Evolutionary conservation across 2,888 invertebrate species (phyloP), one percentile per base, ranked within the genome.

Genomic region (Acleris holmiana): DNA sequence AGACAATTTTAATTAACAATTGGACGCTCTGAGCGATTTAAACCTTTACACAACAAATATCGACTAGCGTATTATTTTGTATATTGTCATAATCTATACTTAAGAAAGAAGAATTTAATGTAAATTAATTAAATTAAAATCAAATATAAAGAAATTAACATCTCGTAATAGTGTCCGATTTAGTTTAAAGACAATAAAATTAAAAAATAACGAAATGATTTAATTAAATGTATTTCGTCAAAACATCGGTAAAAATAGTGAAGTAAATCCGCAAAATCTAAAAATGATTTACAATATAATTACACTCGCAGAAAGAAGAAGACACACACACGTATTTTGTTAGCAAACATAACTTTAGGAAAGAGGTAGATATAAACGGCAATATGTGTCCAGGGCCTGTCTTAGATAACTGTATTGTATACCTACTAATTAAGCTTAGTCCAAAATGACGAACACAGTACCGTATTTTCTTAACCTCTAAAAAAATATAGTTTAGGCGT

Each of bases 21-120:
- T 65, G 65, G 55, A 65, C 65, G 65, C 65, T 59, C 65, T 60
- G 60, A 59, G 65, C 65, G 65, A 65, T 49, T 55, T 51, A 41
- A n/a, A n/a, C 19, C 23, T 55, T 55, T 55, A 49, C 60, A 60
- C 55, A 60, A 40, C 50, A 50, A 60, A 55, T 60, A 65, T 60
- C 21, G 53, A 51, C 23, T 49, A n/a, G 40, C 47, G 54, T 59
- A 59, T 60, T n/a, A n/a, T n/a, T n/a, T 55, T 50, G 60, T 65
- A 65, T 65, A 65, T 65, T 65, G 65, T 65, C 65, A 55, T 55
- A 48, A 65, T 59, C 48, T 59, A 60, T 60, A 65, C 65, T 65
- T 65, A 55, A 59, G 29, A 60, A 55, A 44, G 44, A 50, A 44
- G 46, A n/a, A n/a, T n/a, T n/a, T n/a, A n/a, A n/a, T n/a, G n/a